Base-by-base conservation (phyloP, 2,888 invertebrate genomes). In the Harpalus rufipes region DNA sequence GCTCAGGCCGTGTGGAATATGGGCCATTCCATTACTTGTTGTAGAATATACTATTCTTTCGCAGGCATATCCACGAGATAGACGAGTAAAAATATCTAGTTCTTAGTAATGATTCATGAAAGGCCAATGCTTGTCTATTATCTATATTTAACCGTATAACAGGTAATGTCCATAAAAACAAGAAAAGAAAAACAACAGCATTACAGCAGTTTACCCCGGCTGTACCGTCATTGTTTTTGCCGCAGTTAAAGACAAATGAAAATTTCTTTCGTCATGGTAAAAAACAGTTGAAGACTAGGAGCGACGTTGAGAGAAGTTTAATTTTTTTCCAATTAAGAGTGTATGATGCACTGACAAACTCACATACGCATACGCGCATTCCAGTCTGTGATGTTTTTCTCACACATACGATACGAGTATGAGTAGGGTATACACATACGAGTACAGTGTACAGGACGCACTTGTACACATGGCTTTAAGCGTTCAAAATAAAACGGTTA, bases 381-480 rank as follows among this genome's bases (percentile, higher is more conserved):
- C 72, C 44, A 12, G 44, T 10, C 72, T 74, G 72, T 74, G 41
- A 74, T 74, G 21, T 74, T 74, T 74, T 74, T 74, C 44, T 74
- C 72, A 74, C 72, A 74, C 72, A 74, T 72, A 72, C 32, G 3
- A 32, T 32, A 32, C 32, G 32, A 32, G 32, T 32, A 32, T 5
- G 32, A 32, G 32, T 32, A 21, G 32, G 5, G 32, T 32, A 32
- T 32, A 32, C 32, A 32, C 32, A 32, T 5, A 21, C 72, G 16
- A 16, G 44, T 44, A 12, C 72, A 44, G 4, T 18, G 44, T 74
- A 51, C 72, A 85, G 44, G 44, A 51, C 12, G 44, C 10, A 8
- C 2, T 8, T 74, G 72, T 74, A 74, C 72, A 85, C 61, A 78
- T 81, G 61, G 80, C 72, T 72, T 72, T 56, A 84, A 85, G 85